Conservation (phyloP, 2,113 vertebrate genomes). For the Scolopax mira region DNA sequence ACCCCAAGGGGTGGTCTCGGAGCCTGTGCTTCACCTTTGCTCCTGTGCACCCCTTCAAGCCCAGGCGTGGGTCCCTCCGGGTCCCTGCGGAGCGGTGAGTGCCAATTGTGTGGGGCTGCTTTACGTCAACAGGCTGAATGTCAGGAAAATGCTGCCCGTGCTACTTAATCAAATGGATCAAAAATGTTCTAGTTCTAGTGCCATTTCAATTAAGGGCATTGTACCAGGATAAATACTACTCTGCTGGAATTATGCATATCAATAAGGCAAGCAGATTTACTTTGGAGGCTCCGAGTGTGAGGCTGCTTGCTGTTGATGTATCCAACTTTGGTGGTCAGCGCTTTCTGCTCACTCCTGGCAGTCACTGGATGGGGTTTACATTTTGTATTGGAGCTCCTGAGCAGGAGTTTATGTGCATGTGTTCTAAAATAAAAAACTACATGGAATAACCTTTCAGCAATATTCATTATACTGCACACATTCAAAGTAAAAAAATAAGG, state of each 20-base stretch:
- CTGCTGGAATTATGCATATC: not conserved
- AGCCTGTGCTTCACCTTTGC: not conserved
- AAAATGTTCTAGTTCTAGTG: not conserved
- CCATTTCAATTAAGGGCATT: not conserved
- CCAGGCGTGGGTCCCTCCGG: not conserved
- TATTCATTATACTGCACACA: not conserved
- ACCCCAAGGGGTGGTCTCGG: not conserved
- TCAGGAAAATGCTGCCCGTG: not conserved
- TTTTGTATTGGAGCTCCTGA: not conserved
- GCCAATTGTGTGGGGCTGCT: not conserved
- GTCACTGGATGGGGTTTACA: not conserved
- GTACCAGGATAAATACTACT: not conserved
- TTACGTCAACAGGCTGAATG: accelerated
- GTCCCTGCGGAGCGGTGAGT: not conserved
- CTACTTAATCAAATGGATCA: not conserved
- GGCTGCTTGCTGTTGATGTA: not conserved
- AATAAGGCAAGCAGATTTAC: not conserved
- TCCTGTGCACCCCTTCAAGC: not conserved
- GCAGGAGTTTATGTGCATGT: not conserved
- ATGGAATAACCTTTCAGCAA: not conserved
- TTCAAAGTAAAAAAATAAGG: not conserved
- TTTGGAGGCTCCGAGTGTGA: not conserved
- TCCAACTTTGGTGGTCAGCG: not conserved
- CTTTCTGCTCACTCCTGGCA: not conserved
- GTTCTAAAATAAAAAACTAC: not conserved